Evolutionary conservation across 2,888 invertebrate genomes (phyloP), one percentile per base, ranked within the genome.

Genomic region (Hypomecis punctinalis): DNA sequence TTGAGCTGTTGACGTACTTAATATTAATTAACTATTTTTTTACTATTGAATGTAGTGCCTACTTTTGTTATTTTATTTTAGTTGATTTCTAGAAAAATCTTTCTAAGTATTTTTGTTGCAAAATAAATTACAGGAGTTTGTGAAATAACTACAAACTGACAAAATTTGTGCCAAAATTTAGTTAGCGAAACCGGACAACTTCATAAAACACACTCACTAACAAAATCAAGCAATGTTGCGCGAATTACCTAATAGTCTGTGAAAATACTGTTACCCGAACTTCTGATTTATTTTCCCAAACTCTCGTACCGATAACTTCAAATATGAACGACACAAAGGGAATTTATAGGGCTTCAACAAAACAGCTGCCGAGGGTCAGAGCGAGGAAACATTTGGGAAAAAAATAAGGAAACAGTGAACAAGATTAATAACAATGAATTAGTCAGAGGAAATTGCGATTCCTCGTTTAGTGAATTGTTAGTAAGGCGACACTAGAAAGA

Each of bases 361-460:
- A 66, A 61, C 61, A 63, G 60, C 68, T 66, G 61, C 61, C 59
- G 61, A 64, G 61, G 64, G 67, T 61, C 61, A 56, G 58, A 37
- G 45, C 42, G 61, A 54, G 64, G 58, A 63, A 63, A 63, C 57
- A 60, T 70, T 67, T 56, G 58, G 55, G 61, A 66, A 79, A 80
- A 84, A 83, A 83, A 74, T 76, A 80, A 77, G 76, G 78, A 80
- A 79, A 79, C 80, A 80, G 79, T 76, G 78, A 83, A 80, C 80
- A 86, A 88, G 88, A 88, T 87, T 84, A 85, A 88, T 88, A 86
- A 81, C 76, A 74, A 82, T 82, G 83, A 88, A 87, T 88, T 86
- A 87, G 87, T 79, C 81, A 82, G 79, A 78, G 86, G 83, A 88
- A 88, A 89, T 89, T 89, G 86, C 84, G 83, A 85, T 87, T 84